Base-by-base conservation (phyloP, 1,140 invertebrate species). In the Lerema accius region DNA sequence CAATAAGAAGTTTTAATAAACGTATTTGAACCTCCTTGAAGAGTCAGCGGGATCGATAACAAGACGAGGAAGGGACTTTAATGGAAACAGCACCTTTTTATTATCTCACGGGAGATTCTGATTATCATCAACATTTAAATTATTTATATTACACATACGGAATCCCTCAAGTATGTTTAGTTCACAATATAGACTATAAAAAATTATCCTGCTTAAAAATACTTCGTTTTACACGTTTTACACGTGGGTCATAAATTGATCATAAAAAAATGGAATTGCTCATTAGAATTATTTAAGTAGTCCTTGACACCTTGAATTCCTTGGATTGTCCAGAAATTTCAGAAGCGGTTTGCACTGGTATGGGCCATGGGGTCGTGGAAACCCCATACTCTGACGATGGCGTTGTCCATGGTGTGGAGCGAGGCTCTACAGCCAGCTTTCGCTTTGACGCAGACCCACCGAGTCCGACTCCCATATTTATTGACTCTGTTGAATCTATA, bases 401-500 rank as follows among this genome's bases (percentile, higher is more conserved):
- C 85, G 55, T 91, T 89, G 63, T 91, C 84, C 79, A 85, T 84
- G 0, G 88, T 91, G 32, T 89, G 85, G 1, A 90, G 69, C 0
- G 82, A 85, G 0, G 88, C 88, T 63, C 86, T 71, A 65, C 88
- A 91, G 6, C 88, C 88, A 16, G 80, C 80, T 23, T 90, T 90
- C 0, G 85, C 85, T 61, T 88, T 91, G 0, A 89, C 86, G 66
- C 88, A 91, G 11, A 89, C 85, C 88, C 88, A 91, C 76, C 88
- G 74, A 4, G 73, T 89, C 13, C 83, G 67, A 49, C 79, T 84
- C 6, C 85, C 85, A 40, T 86, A 84, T 23, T 89, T 88, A 37
- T 88, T 88, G 4, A 88, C 86, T 23, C 86, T 80, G 62, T 89
- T 88, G 53, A 90, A 90, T 1, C 86, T 81, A 56, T 89, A 90